Evolutionary conservation across 2,113 vertebrate genomes (phyloP), one percentile per base, ranked within the genome.

Genomic region (Clarias macrocephalus): DNA sequence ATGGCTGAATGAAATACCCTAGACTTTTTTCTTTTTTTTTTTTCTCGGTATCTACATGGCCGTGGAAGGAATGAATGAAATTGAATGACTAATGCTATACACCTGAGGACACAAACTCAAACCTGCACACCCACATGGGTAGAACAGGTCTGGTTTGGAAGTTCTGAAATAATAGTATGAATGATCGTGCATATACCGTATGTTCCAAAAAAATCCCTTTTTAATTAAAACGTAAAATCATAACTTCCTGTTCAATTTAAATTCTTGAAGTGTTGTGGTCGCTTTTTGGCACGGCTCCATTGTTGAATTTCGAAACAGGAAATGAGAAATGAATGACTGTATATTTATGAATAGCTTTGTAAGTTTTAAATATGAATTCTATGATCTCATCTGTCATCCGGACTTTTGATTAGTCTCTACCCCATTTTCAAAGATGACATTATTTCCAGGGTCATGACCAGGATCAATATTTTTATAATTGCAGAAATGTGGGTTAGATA

Each of bases 251-350:
- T 76, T 83, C 54, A 82, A 66, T 66, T 83, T 19, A 28, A 66
- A 28, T 52, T 25, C 37, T 52, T n/a, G 37, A 52, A 66, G 62
- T 12, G 5, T 42, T 8, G 25, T 48, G 63, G 54, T 70, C 16
- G 3, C 1, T 10, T 12, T 86, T 21, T 60, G 60, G 2, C 52
- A n/a, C 59, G 42, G 28, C 15, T 86, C 30, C 54, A 81, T 81
- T 86, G 63, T 80, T 83, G 15, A 3, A 56, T 60, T 79, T 85
- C 42, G 5, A 48, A 82, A 87, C 42, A 82, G 59, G 80, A 83
- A 83, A 87, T 30, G 70, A 83, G 80, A 76, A 77, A 48, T 76
- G 68, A 82, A 60, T 75, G 60, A 73, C 37, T 4, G 85, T 42
- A 37, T 25, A 13, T 82, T 56, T 56, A 66, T 63, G 57, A 79